These are phyloP conservation scores for Agrilus biguttatus DNA, from an alignment of 2,888 invertebrate species.

Conservation along the genomic window DNA sequence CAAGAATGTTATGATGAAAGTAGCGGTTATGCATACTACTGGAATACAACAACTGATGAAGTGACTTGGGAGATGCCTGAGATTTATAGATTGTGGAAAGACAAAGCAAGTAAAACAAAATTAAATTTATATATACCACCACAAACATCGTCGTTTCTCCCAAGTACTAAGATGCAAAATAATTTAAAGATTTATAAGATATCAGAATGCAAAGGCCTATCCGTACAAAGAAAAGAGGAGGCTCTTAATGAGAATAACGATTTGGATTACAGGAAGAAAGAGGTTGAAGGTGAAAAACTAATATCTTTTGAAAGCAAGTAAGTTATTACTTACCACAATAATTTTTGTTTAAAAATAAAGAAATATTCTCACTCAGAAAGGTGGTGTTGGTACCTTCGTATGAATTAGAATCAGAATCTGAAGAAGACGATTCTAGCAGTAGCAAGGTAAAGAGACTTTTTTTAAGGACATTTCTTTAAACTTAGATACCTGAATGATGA, in stretches of 20 bases:
- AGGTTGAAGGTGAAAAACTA: background rate
- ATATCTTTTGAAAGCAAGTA: background rate
- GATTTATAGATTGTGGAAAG: conserved; percentile 24
- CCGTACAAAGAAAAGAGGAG: background rate
- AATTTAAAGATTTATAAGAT: conserved; percentile 17
- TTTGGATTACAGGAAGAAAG: background rate
- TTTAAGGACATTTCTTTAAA: background rate
- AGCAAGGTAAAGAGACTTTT: background rate
- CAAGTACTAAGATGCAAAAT: conserved; percentile 10
- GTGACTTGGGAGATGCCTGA: conserved; percentile 49
- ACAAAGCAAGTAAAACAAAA: conserved; percentile 5
- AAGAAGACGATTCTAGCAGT: conserved; percentile 16
- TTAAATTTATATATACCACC: conserved; percentile 16
- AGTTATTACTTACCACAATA: background rate
- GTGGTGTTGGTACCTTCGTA: conserved; percentile 44
- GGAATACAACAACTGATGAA: conserved; percentile 47
- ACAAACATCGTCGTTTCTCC: conserved; percentile 16
- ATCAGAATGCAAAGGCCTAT: conserved; percentile 8
- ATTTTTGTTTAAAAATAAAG: conserved; percentile 1
- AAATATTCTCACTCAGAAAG: too few relatives aligned
- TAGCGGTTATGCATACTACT: conserved; percentile 48
- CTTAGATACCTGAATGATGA: conserved; percentile 3
- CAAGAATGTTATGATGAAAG: conserved; percentile 47
- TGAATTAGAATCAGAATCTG: conserved; percentile 34
- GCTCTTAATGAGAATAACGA: background rate